phyloP scores from a whole-genome alignment of 2,888 invertebrate species.

The Diachrysia chrysitis region DNA sequence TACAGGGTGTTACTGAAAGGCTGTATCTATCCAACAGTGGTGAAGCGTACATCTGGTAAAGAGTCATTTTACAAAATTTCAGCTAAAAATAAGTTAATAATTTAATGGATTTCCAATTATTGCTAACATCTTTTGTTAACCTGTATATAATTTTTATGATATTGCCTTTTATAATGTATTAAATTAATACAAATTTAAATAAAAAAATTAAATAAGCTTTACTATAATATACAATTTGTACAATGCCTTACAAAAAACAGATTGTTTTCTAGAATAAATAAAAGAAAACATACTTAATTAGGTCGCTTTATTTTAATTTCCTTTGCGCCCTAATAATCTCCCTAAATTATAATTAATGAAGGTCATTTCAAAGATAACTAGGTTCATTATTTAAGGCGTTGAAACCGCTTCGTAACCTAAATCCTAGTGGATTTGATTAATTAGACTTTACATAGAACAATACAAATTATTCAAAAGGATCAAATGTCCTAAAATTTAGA shows the following conservation, averaged over 20 bases:
- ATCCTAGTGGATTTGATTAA: slow-evolving; percentile 30
- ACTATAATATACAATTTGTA: background rate
- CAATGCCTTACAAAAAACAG: background rate
- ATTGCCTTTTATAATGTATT: no score
- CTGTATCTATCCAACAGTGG: no score
- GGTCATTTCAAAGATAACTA: slow-evolving; percentile 27
- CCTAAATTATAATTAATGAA: slow-evolving; percentile 45
- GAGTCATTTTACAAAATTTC: no score
- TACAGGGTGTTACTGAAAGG: no score
- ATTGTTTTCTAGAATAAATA: background rate
- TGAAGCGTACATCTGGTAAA: no score
- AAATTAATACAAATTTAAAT: background rate
- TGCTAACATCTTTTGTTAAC: no score
- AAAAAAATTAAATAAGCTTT: background rate
- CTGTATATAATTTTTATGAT: no score
- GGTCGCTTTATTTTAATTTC: slow-evolving; percentile 30
- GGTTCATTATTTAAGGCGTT: slow-evolving; percentile 35
- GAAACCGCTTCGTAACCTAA: slow-evolving; percentile 18
- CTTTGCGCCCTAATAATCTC: slow-evolving; percentile 13
- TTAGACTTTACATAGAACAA: slow-evolving; percentile 19
- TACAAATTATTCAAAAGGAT: slow-evolving; percentile 25
- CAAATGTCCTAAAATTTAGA: background rate
- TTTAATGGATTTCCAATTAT: no score
- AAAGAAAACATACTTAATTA: slow-evolving; percentile 5
- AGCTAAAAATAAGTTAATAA: no score